phyloP scores from a whole-genome alignment of 2,797 vertebrate genomes.

The Paratrypauchen microcephalus region DNA sequence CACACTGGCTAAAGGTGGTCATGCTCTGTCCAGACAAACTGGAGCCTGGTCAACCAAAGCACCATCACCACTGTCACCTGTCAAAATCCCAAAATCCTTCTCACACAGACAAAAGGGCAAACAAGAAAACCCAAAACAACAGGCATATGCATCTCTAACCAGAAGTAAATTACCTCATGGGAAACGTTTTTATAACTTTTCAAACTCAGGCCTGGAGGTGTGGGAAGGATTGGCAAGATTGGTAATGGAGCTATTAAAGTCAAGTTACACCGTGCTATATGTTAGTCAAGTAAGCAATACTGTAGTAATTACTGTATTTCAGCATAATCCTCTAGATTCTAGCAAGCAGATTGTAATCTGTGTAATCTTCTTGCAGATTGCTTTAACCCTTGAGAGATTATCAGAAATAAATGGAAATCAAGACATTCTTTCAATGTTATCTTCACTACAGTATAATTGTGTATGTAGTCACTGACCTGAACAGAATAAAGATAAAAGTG shows the following conservation, averaged over 20 bases:
- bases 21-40: conserved; percentile 60
- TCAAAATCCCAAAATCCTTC: conserved; percentile 33
- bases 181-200: not conserved
- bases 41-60: conserved; percentile 56
- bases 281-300: conserved; percentile 6
- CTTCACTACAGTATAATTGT: not conserved
- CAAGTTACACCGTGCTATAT: not conserved
- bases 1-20: conserved; percentile 62
- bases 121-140: not conserved
- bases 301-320: conserved; percentile 7
- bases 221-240: not conserved
- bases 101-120: not conserved
- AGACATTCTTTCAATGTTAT: not conserved
- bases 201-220: too few species aligned
- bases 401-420: conserved; percentile 5
- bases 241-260: not conserved
- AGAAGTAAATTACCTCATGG: not conserved
- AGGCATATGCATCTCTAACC: not conserved
- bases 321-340: conserved; percentile 13
- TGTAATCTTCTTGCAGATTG: conserved; percentile 1
- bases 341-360: conserved; percentile 12
- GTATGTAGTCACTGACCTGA: not conserved
- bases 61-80: conserved; percentile 46
- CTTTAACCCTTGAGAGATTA: conserved; percentile 12
- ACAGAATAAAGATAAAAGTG: not conserved